Conservation (phyloP, 2,797 vertebrate genomes). For the Perodicticus potto region DNA sequence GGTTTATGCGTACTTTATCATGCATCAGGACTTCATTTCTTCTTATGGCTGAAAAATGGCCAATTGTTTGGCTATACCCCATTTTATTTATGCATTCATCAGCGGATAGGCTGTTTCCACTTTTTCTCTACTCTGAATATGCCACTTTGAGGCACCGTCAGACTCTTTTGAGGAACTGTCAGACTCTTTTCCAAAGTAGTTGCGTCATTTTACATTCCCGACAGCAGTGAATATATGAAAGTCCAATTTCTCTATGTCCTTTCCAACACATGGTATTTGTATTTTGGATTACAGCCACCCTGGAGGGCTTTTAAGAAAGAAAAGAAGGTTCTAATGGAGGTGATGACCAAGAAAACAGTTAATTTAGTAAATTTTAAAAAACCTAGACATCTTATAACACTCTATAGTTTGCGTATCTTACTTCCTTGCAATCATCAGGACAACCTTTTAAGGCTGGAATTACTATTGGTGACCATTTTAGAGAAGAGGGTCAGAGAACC, state of each 20-base stretch:
- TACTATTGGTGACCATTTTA: neutral
- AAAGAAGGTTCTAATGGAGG: neutral
- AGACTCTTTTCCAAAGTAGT: neutral
- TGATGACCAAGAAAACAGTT: constrained; percentile 23
- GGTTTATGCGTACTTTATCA: neutral
- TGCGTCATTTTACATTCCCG: neutral
- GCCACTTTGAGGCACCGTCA: neutral
- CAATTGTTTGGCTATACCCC: neutral
- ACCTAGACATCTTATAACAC: neutral
- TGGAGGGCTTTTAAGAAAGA: neutral
- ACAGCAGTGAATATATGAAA: neutral
- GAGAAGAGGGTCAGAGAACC: neutral
- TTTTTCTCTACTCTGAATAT: neutral
- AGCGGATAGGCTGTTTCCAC: neutral
- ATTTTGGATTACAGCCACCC: neutral
- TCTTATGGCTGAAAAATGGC: neutral
- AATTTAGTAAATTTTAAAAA: constrained; percentile 19
- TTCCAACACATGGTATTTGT: neutral
- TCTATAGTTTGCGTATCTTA: neutral
- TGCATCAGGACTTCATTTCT: neutral
- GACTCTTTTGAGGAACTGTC: neutral
- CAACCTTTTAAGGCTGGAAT: neutral
- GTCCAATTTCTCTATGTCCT: neutral
- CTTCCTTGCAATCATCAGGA: neutral
- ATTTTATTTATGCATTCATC: neutral